These are phyloP conservation scores for Ibycter americanus DNA, from an alignment of 2,797 vertebrate species.

Conservation along the genomic window DNA sequence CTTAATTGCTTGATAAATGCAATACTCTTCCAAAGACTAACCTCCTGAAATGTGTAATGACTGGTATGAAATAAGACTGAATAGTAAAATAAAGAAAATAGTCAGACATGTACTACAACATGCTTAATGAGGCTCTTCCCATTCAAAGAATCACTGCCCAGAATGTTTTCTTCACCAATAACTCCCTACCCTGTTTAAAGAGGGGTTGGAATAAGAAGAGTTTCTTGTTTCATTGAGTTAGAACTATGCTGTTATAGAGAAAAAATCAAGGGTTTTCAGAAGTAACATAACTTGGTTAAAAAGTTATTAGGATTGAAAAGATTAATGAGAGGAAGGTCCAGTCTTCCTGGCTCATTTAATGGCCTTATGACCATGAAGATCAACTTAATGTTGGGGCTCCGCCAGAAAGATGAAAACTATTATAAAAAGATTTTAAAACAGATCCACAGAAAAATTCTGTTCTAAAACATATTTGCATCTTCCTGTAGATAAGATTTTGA, in stretches of 20 bases:
- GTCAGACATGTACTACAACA: fast-evolving
- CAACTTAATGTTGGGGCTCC: neutral
- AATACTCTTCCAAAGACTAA: neutral
- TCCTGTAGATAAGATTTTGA: neutral
- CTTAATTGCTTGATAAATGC: neutral
- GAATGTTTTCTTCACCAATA: neutral
- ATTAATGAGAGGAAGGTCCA: neutral
- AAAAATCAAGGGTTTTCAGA: neutral
- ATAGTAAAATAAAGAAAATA: neutral
- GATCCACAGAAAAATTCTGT: neutral
- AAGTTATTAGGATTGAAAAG: neutral
- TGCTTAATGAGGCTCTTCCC: fast-evolving
- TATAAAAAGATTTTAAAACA: neutral
- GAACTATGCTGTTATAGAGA: neutral
- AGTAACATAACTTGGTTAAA: neutral
- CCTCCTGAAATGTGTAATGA: neutral
- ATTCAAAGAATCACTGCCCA: neutral
- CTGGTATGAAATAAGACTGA: neutral
- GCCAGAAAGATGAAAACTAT: neutral
- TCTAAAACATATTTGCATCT: neutral
- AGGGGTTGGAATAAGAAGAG: neutral
- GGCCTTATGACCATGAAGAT: neutral
- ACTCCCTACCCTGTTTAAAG: neutral
- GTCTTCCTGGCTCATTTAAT: neutral
- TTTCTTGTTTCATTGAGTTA: neutral